These are phyloP conservation scores for Lepidurus packardi DNA, from an alignment of 1,140 invertebrate genomes.

Conservation along the genomic window DNA sequence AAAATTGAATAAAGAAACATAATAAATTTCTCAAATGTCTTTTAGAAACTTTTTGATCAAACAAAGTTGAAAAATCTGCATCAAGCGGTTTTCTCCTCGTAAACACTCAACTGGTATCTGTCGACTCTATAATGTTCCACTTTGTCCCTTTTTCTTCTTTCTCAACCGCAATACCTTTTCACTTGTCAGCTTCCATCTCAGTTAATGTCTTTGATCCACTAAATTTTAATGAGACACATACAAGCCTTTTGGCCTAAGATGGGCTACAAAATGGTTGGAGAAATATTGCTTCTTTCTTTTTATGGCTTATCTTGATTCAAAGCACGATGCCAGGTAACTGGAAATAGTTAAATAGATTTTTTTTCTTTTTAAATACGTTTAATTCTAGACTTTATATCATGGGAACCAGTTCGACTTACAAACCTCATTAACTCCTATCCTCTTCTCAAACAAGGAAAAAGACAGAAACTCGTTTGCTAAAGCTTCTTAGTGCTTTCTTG, in stretches of 20 bases:
- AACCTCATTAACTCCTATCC: not conserved
- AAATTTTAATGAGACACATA: conserved; percentile 6
- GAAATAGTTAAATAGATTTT: too few relatives aligned
- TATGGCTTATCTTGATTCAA: too few relatives aligned
- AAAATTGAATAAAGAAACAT: too few relatives aligned
- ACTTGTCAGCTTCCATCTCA: not conserved
- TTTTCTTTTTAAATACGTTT: too few relatives aligned
- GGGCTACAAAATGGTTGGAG: not conserved
- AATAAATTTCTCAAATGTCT: too few relatives aligned
- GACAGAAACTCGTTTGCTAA: not conserved
- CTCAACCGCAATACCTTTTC: not conserved
- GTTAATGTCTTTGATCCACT: not conserved
- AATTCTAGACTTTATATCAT: not conserved
- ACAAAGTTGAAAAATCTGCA: too few relatives aligned
- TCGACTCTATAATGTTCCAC: not conserved
- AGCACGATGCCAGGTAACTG: too few relatives aligned
- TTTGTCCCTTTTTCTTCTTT: not conserved
- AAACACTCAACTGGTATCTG: not conserved
- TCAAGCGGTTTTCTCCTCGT: too few relatives aligned
- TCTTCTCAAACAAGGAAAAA: not conserved
- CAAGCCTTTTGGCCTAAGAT: not conserved
- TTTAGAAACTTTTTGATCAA: too few relatives aligned
- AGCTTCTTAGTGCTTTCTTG: not conserved
- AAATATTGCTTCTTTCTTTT: too few relatives aligned
- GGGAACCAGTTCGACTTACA: not conserved